phyloP scores from a whole-genome alignment of 2,888 invertebrate species.

The Plemyria rubiginata region DNA sequence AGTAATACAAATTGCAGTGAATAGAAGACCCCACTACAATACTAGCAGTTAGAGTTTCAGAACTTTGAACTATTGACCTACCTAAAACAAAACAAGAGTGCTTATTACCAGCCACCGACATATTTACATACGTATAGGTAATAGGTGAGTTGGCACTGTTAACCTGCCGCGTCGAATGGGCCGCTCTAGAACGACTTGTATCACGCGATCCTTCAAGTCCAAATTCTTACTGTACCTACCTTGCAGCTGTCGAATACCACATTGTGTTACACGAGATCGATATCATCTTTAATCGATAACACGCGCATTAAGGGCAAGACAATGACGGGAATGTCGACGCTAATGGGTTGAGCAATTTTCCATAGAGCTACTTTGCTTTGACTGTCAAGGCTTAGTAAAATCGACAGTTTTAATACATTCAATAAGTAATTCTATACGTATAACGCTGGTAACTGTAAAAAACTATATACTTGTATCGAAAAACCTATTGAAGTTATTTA shows the following conservation, averaged over 20 bases:
- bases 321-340: conserved; percentile 20
- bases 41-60: conserved; percentile 40
- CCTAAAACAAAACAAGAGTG: conserved; percentile 51
- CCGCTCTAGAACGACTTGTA: conserved; percentile 63
- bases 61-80: conserved; percentile 50
- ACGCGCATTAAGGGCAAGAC: conserved; percentile 29
- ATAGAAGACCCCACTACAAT: conserved; percentile 31
- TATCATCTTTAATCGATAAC: conserved; percentile 31
- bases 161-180: conserved; percentile 59
- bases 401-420: conserved; percentile 4
- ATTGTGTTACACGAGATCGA: conserved; percentile 29
- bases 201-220: conserved; percentile 69
- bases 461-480: too few relatives aligned
- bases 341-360: conserved; percentile 27
- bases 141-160: conserved; percentile 45
- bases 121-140: conserved; percentile 34
- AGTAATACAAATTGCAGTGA: conserved; percentile 19
- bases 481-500: too few relatives aligned
- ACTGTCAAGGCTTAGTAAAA: conserved; percentile 6
- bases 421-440: neutral
- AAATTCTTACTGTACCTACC: conserved; percentile 44
- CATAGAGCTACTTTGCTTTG: conserved; percentile 15
- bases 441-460: too few relatives aligned
- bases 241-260: conserved; percentile 33
- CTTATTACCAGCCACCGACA: conserved; percentile 54